Evolutionary conservation across 2,888 invertebrate species (phyloP).

Genomic region (Pristionchus maxplancki): DNA sequence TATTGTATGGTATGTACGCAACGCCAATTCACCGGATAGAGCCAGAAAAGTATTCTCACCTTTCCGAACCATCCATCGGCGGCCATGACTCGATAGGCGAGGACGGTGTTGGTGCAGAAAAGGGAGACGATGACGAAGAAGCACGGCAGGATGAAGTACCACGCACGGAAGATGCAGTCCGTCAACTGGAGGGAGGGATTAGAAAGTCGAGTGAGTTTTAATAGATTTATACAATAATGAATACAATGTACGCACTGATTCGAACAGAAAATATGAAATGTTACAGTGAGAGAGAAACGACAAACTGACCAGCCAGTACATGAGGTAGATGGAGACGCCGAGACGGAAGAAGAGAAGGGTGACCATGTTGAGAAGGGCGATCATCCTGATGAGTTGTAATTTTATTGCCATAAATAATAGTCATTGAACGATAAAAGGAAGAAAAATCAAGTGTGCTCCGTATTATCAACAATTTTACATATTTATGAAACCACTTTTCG

Average conservation of each 20-base stretch:
- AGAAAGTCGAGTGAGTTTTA: too few relatives aligned
- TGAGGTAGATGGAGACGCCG: constrained; percentile 68
- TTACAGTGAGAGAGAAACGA: background rate
- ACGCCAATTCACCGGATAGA: too few relatives aligned
- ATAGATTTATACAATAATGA: too few relatives aligned
- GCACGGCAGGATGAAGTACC: constrained; percentile 62
- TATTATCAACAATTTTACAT: too few relatives aligned
- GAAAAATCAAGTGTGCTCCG: background rate
- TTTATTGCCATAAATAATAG: background rate
- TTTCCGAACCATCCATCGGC: constrained; percentile 75
- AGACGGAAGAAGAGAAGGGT: constrained; percentile 75
- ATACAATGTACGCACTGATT: background rate
- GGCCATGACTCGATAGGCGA: constrained; percentile 74
- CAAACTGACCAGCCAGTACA: constrained; percentile 68
- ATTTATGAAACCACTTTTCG: too few relatives aligned
- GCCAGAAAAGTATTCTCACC: too few relatives aligned
- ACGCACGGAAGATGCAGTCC: constrained; percentile 55
- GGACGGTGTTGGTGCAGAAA: constrained; percentile 71
- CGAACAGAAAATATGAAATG: background rate
- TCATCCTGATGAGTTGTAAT: constrained; percentile 65
- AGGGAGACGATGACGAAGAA: constrained; percentile 72
- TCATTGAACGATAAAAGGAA: background rate
- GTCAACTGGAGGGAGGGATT: constrained; percentile 2
- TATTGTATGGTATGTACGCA: too few relatives aligned
- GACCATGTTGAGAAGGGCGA: constrained; percentile 74